Base-by-base conservation (phyloP, 2,113 vertebrate species). In the Seriola aureovittata region DNA sequence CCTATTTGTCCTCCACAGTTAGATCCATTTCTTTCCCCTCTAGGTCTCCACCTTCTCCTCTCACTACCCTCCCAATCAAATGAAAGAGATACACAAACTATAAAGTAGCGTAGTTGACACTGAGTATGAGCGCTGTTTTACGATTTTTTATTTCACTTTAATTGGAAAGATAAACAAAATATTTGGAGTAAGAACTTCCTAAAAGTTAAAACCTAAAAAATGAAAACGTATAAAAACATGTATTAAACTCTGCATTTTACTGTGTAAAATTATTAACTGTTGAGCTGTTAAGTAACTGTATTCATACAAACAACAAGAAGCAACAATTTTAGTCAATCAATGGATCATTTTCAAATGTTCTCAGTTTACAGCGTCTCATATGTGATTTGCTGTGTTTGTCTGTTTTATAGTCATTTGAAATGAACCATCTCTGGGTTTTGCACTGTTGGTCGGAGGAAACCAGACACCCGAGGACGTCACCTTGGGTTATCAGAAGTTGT, bases 1-100 rank as follows among this genome's bases (percentile, higher is more conserved):
- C 5, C 34, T 17, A 19, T 74, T 75, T 72, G 54, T 71, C 64
- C 57, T 48, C 62, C 80, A 72, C 79, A 65, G 69, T 77, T 72
- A 3, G 52, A 63, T 58, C 70, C 34, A 75, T 40, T 75, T 16
- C 66, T 17, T 71, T 67, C 36, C 16, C 71, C 11, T 60, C 50
- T 6, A 65, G 29, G 11, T 1, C 75, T 44, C 23, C 60, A 36
- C 71, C 80, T 21, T 44, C 54, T 12, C 32, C 13, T 40, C 66
- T 60, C n/a, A 1, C 3, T 38, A 3, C 16, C 40, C 34, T 48
- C 60, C 55, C 42, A n/a, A 54, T 70, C 14, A 3, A 44, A 52
- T 17, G 29, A 54, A 44, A 77, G 57, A 75, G 44, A 75, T 25
- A 67, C 32, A 17, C 72, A 57, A 78, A 68, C 12, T 32, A 62